These are phyloP conservation scores for Glaucidium brasilianum DNA, from an alignment of 2,113 vertebrate species.

Conservation along the genomic window DNA sequence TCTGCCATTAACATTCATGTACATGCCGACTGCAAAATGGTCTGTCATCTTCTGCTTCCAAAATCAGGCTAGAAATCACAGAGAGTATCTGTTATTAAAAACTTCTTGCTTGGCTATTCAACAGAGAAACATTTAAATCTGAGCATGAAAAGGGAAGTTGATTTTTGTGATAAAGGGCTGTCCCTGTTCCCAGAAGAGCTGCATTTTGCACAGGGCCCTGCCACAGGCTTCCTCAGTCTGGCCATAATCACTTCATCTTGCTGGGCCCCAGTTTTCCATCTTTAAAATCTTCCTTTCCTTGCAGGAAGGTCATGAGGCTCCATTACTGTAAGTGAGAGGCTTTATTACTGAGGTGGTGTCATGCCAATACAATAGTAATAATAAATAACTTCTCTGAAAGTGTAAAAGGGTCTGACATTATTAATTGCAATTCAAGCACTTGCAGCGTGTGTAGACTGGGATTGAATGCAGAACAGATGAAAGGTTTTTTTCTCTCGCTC, in stretches of 20 bases:
- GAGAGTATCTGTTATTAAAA: background rate
- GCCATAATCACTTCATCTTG: background rate
- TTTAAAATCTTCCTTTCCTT: background rate
- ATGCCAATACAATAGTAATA: slow-evolving; percentile 35
- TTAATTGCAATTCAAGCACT: slow-evolving; percentile 35
- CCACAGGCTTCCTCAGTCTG: background rate
- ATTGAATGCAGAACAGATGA: background rate
- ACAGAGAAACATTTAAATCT: background rate
- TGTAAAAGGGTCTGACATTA: slow-evolving; percentile 12
- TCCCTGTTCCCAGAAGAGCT: background rate
- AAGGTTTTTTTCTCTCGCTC: background rate
- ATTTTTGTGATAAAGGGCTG: background rate
- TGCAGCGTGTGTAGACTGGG: background rate
- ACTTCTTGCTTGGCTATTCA: background rate
- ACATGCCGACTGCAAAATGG: accelerated
- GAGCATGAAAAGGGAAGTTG: background rate
- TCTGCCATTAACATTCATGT: background rate
- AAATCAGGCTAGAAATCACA: background rate
- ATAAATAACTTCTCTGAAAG: slow-evolving; percentile 40
- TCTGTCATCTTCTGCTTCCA: background rate
- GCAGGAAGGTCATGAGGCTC: background rate
- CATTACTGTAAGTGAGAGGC: background rate
- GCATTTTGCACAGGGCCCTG: accelerated
- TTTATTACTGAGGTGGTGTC: slow-evolving; percentile 29
- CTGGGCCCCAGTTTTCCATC: background rate